These are phyloP conservation scores for Drosophila quadrilineata DNA, from an alignment of 1,140 invertebrate species.

Conservation along the genomic window DNA sequence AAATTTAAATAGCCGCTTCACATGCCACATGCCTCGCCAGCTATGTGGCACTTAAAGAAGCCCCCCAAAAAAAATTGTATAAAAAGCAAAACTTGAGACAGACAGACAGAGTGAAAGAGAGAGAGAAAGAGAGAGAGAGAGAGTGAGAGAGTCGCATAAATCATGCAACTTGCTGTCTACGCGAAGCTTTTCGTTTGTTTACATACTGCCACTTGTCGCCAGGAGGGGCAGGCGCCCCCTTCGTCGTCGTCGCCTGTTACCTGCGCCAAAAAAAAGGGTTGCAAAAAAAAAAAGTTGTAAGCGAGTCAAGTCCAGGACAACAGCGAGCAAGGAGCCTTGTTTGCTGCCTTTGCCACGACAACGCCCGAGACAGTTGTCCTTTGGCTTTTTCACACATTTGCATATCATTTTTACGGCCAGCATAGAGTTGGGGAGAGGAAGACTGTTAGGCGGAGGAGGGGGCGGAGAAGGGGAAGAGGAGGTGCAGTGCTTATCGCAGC, in stretches of 20 bases:
- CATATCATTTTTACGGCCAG: constrained; percentile 62
- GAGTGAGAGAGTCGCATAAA: constrained; percentile 35
- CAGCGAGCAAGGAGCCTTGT: too few species aligned
- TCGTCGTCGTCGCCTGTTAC: background rate
- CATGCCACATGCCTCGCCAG: too few species aligned
- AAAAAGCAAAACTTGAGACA: background rate
- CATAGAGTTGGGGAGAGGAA: background rate
- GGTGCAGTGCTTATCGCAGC: constrained; percentile 63
- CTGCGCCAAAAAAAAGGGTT: constrained; percentile 24
- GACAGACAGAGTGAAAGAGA: constrained; percentile 1
- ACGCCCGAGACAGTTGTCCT: constrained; percentile 45
- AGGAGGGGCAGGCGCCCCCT: too few species aligned
- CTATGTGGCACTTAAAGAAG: constrained; percentile 22
- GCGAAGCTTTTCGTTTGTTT: constrained; percentile 32
- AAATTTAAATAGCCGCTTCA: constrained; percentile 31
- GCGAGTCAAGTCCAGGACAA: constrained; percentile 27
- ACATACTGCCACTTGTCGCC: constrained; percentile 15
- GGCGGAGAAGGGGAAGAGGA: constrained; percentile 29
- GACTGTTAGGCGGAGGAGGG: background rate
- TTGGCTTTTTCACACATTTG: constrained; percentile 69
- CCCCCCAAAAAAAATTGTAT: background rate
- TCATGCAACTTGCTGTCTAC: constrained; percentile 30
- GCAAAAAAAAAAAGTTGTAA: constrained; percentile 20
- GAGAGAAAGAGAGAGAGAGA: background rate
- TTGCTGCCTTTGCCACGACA: too few species aligned